phyloP scores from a whole-genome alignment of 2,113 vertebrate species.

The Eurypyga helias region DNA sequence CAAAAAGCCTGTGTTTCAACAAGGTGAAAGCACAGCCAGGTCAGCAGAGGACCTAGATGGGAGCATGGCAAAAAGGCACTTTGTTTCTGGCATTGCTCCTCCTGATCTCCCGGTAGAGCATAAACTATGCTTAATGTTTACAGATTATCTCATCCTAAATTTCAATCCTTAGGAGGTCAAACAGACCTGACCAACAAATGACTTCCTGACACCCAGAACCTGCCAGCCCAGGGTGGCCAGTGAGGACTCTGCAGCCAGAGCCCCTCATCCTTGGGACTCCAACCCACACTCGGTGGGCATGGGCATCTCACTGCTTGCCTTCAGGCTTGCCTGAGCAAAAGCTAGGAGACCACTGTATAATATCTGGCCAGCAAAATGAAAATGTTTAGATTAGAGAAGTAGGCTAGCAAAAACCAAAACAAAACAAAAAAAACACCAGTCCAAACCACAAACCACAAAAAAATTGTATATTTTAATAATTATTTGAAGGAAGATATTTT shows the following conservation, averaged over 20 bases:
- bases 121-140: neutral
- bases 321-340: neutral
- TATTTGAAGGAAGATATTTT: neutral
- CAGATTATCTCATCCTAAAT: neutral
- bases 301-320: neutral
- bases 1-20: neutral
- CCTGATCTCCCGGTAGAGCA: neutral
- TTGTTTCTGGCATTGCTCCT: neutral
- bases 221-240: neutral
- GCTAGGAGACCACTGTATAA: neutral
- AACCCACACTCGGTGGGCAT: neutral
- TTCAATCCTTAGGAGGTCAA: neutral
- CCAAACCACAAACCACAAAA: no score
- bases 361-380: neutral
- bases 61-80: neutral
- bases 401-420: neutral
- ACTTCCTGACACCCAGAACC: neutral
- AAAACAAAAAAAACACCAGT: no score
- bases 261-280: accelerated
- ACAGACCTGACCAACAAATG: neutral
- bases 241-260: neutral
- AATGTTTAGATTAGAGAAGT: neutral
- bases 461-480: neutral
- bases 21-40: neutral
- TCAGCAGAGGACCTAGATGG: neutral